A percentile compares a stretch with the other conserved stretches of the same genome.
These are phyloP conservation scores for Adoxophyes honmai DNA, from an alignment of 1,140 invertebrate species.

Conservation along the genomic window DNA sequence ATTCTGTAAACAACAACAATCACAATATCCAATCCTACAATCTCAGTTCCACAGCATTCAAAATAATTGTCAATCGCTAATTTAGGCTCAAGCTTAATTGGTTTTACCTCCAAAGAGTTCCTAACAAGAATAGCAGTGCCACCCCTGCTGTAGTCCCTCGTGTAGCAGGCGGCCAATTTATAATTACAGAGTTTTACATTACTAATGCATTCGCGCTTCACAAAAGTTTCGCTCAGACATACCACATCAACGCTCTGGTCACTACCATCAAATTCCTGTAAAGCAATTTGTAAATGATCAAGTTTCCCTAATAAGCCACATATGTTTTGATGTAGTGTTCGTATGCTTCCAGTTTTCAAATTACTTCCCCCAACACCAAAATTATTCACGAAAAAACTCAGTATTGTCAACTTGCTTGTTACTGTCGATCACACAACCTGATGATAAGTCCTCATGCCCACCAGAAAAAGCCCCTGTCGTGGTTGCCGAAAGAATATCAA, in stretches of 20 bases:
- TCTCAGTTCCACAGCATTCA: constrained; percentile 24
- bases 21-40: constrained; percentile 15
- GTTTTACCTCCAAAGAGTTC: constrained; percentile 17
- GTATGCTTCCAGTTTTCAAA: too few relatives aligned
- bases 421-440: too few relatives aligned
- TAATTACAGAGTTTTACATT: constrained; percentile 22
- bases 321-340: background rate
- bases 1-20: constrained; percentile 23
- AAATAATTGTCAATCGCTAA: constrained; percentile 12
- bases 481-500: too few relatives aligned
- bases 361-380: too few relatives aligned
- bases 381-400: too few relatives aligned
- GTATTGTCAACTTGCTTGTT: too few relatives aligned
- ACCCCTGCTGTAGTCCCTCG: constrained; percentile 18
- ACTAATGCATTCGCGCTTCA: constrained; percentile 12
- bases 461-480: too few relatives aligned
- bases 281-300: background rate
- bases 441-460: too few relatives aligned
- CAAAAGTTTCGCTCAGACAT: constrained; percentile 23
- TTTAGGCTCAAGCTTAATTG: constrained; percentile 9
- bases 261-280: background rate
- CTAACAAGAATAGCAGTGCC: constrained; percentile 23
- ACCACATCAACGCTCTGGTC: constrained; percentile 16
- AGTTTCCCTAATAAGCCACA: background rate
- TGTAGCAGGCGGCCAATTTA: constrained; percentile 19